Base-by-base conservation (phyloP, 2,888 invertebrate genomes). In the Meganola albula region DNA sequence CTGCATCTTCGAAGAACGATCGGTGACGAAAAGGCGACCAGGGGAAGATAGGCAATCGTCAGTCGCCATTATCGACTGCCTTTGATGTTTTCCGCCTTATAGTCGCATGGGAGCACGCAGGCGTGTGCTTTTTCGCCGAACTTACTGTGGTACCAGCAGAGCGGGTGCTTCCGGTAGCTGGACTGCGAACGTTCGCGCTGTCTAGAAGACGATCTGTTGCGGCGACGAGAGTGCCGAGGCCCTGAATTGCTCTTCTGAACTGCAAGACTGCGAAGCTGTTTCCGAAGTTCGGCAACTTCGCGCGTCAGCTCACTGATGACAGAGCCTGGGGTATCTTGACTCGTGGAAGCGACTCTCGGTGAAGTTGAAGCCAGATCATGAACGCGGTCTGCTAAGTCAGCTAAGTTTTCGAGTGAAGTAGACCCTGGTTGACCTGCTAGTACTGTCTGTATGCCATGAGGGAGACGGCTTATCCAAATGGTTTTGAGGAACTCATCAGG, bases 11-110 rank as follows among this genome's bases (percentile, higher is more conserved):
- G 40, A 24, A 11, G 8, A 24, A 4, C 34, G 31, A 21, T 49
- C 42, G 3, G 35, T 32, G 4, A 40, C 13, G 22, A 44, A 43
- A 2, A 46, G 21, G 12, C 42, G 43, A 28, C 46, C 28, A 29
- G 39, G 12, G 12, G 27, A 25, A 21, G 20, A 11, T 9, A 34
- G 45, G 34, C 40, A 43, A 34, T 36, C 43, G 38, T 39, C 36
- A 5, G 39, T 36, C 33, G 44, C 44, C 25, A 39, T 24, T 36
- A 24, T 21, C 27, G 53, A 37, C 34, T 32, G 40, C 38, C 53
- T 26, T 21, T 39, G 12, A 20, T 21, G 35, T 44, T 45, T 42
- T 27, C 45, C 40, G 34, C 3, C 14, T 24, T 28, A 9, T 27
- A 42, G 7, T 22, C 24, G 27, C 34, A 40, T 1, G 40, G 34